Evolutionary conservation across 2,888 invertebrate species (phyloP), one percentile per base, ranked within the genome.

Genomic region (Leistus spinibarbis): DNA sequence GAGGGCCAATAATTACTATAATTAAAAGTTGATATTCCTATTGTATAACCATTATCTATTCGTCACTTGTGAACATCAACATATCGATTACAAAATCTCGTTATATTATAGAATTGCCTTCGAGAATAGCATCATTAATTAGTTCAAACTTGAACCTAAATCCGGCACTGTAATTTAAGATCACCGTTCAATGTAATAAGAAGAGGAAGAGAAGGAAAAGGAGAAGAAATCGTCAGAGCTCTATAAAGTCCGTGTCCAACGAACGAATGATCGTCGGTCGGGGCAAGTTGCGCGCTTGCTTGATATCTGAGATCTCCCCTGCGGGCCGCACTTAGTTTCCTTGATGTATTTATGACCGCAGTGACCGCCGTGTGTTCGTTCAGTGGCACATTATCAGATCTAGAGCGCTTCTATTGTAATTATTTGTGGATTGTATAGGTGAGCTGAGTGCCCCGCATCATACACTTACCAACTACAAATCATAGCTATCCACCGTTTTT

Each of bases 221-320:
- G 64, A 13, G 64, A 64, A 64, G 24, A 23, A 64, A 64, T 64
- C 64, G 27, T 23, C 64, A 27, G 64, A 23, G 64, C 27, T 64
- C 64, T 16, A 64, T 64, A 64, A 64, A 64, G 22, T 64, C 27
- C 64, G 27, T 64, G 64, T 24, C 64, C 10, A 64, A 64, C 64
- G 27, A 22, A 20, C 64, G 64, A 17, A 57, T 16, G 40, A 40
- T 10, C 13, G 40, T 10, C 1, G 10, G 40, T 40, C 40, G 40
- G 40, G 40, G 40, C 40, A 40, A 40, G 0, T 40, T 40, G 60
- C 20, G 10, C 17, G 60, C 60, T 22, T 20, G 60, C 60, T 60
- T 60, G 60, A 60, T 60, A 60, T 60, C 60, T 13, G 22, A 60
- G 60, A 60, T 60, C 60, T 60, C 60, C 60, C 60, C 60, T 60